A percentile compares a stretch with the other conserved stretches of the same genome.
phyloP scores from a whole-genome alignment of 2,797 vertebrate genomes.

The Melanotaenia pygmaea region DNA sequence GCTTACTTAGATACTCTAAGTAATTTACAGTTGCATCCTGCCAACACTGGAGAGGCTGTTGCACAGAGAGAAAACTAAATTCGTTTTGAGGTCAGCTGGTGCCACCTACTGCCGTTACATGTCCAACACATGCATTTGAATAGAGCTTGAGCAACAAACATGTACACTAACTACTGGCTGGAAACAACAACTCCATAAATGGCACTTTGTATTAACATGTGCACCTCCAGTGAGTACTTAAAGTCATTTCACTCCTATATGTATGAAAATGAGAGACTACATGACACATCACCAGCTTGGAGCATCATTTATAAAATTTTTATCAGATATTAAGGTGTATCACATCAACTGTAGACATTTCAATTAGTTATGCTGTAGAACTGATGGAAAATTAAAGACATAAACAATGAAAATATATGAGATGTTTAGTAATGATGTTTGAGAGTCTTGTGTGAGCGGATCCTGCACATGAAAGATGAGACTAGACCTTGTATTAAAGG shows the following conservation, averaged over 20 bases:
- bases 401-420: neutral
- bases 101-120: conserved; percentile 42
- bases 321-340: neutral
- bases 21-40: neutral
- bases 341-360: neutral
- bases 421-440: neutral
- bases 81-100: conserved; percentile 29
- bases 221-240: neutral
- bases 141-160: neutral
- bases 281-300: neutral
- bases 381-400: neutral
- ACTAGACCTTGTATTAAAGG: neutral
- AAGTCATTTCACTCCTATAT: neutral
- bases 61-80: neutral
- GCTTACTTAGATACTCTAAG: neutral
- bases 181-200: neutral
- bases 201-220: neutral
- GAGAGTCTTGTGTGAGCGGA: neutral
- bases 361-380: neutral
- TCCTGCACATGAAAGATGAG: neutral
- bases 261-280: neutral
- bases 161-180: neutral
- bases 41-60: neutral
- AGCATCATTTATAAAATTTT: neutral
- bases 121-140: neutral